Evolutionary conservation across 2,888 invertebrate genomes (phyloP), one percentile per base, ranked within the genome.

Genomic region (Tachina fera): DNA sequence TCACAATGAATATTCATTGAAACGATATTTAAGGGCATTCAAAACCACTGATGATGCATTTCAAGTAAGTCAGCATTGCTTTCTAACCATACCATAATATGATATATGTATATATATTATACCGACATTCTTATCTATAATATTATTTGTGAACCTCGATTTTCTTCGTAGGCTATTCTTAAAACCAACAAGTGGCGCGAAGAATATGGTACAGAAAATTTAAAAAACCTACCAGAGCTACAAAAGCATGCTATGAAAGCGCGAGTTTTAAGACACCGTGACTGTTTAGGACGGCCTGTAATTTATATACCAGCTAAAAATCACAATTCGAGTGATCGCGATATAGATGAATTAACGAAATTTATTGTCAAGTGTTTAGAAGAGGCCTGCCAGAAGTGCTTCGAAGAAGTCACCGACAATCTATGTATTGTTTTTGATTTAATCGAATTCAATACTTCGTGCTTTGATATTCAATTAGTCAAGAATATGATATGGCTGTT

Each of bases 161-260:
- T 74, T 93, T 93, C 51, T n/a, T 43, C 0, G 1, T 89, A 96
- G 96, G 96, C 96, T 72, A 94, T 96, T 89, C 92, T 96, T 84
- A 96, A 96, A 93, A 96, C 96, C 65, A 96, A 96, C 90, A 96
- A 96, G 92, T 97, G 97, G 97, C 94, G 96, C 86, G 93, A 93
- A 70, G 96, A 96, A 87, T 96, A 96, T 93, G 96, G 95, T 68
- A 96, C 96, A 3, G 92, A 93, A 31, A 93, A 93, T 11, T 91
- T 97, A 49, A 94, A 92, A 41, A 67, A 53, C 49, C 90, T 93
- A 87, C 93, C 94, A 11, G 91, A 92, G 19, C 92, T 95, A 10
- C 94, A 95, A 87, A 94, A 94, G 83, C 94, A 96, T 91, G 91
- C 94, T 83, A 94, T 94, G 76, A 96, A 96, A 91, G 96, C 96